Evolutionary conservation across 2,888 invertebrate species (phyloP), one percentile per base, ranked within the genome.

Genomic region (Galerucella pusilla): DNA sequence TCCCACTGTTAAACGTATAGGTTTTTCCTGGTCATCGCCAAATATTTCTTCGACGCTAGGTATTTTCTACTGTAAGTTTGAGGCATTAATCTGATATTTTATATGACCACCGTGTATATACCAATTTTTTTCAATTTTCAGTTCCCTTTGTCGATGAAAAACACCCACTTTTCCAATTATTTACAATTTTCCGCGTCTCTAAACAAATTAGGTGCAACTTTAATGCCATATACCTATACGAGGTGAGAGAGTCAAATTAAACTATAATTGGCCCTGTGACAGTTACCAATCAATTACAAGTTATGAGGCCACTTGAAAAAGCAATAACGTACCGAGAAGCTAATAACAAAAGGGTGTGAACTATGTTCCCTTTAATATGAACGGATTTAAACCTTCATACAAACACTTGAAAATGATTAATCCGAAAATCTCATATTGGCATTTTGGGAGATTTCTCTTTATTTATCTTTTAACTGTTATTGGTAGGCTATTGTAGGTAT

Each of bases 381-480:
- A 78, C 74, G 81, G 82, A 82, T 82, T 83, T 82, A 82, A 81
- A 80, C 79, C 77, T 78, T 76, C 80, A 78, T 74, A 81, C 75
- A 77, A 77, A 79, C 82, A 81, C 83, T 84, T 78, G 74, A 82
- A 80, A 75, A 74, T 73, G 78, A 76, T 79, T 78, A 80, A 83
- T 82, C 80, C 81, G 80, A 81, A 84, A 83, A 84, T 84, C 84
- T 82, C 82, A 84, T 83, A 82, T 81, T 80, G 82, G 78, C 74
- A 67, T 65, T 73, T 69, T 63, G 45, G 54, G 20, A 61, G 16
- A 61, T 63, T 72, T 72, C 71, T 42, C 71, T 57, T 57, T 57
- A 57, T 70, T 71, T 65, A 42, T 42, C 20, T 16, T 57, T 35
- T 1, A 14, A 28, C 28, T 46, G 46, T 57, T 28, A 54, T 46